Percentiles rank a stretch among this genome's conserved stretches.
phyloP scores from a whole-genome alignment of 2,797 vertebrate genomes.

The Parambassis ranga region DNA sequence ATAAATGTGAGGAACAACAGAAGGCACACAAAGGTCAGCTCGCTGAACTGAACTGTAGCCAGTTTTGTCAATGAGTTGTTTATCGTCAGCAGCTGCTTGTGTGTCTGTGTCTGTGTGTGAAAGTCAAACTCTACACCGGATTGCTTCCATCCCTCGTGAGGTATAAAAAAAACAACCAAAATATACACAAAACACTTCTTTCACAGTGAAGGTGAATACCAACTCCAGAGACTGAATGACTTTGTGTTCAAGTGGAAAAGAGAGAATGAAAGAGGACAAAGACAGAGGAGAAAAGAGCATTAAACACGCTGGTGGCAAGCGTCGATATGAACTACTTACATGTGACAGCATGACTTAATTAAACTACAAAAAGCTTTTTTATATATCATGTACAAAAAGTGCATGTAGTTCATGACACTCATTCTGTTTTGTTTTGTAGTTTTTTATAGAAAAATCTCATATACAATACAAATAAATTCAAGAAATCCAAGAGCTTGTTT shows the following conservation, averaged over 20 bases:
- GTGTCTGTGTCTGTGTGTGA: background rate
- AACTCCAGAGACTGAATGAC: constrained; percentile 50
- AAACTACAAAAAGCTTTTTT: too few relatives aligned
- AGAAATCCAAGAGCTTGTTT: too few relatives aligned
- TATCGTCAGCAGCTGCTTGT: constrained; percentile 16
- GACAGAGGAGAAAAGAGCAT: background rate
- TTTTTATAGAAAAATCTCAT: too few relatives aligned
- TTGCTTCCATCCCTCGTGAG: constrained; percentile 29
- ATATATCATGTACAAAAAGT: too few relatives aligned
- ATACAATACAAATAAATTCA: too few relatives aligned
- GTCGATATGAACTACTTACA: too few relatives aligned
- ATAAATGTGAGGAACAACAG: background rate
- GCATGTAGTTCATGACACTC: too few relatives aligned
- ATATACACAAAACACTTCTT: constrained; percentile 32
- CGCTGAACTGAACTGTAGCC: constrained; percentile 7
- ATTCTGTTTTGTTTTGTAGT: too few relatives aligned
- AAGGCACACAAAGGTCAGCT: constrained; percentile 10
- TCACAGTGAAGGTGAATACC: constrained; percentile 52
- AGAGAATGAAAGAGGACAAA: constrained; percentile 21
- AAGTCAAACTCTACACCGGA: constrained; percentile 22
- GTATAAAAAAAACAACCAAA: constrained; percentile 17
- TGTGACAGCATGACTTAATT: too few relatives aligned
- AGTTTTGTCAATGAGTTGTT: constrained; percentile 34
- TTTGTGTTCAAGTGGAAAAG: constrained; percentile 44
- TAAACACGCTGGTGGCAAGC: constrained; percentile 7